Percentiles rank a stretch among this genome's conserved stretches.
These are phyloP conservation scores for Limnephilus lunatus DNA, from an alignment of 2,888 invertebrate genomes.

Conservation along the genomic window DNA sequence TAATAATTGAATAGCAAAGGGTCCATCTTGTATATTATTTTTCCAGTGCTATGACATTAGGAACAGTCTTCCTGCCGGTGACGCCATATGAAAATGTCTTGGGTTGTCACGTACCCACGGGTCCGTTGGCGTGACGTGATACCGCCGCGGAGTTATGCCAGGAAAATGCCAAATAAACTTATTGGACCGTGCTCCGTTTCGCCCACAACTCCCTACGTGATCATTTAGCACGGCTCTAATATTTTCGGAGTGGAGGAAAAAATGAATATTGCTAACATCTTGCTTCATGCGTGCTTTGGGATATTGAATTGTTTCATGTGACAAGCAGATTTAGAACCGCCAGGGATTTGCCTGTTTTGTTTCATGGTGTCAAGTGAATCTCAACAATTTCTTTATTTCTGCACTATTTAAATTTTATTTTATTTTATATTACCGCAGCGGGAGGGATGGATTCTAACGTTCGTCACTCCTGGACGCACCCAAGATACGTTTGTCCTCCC, in stretches of 20 bases:
- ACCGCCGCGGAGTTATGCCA: not conserved
- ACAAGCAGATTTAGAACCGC: not conserved
- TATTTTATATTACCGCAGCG: too few relatives aligned
- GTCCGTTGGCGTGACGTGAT: not conserved
- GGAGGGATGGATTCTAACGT: too few relatives aligned
- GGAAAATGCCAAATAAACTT: not conserved
- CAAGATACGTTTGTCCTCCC: too few relatives aligned
- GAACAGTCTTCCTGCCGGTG: not conserved
- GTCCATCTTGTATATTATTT: not conserved
- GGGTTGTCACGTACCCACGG: constrained; percentile 4
- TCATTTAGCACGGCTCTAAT: not conserved
- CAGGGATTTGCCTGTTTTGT: not conserved
- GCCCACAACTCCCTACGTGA: not conserved
- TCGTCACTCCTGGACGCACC: too few relatives aligned
- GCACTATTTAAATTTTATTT: too few relatives aligned
- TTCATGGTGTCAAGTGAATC: not conserved
- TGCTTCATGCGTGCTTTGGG: not conserved
- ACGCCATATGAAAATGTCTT: not conserved
- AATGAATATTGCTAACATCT: not conserved
- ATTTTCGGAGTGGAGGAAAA: not conserved
- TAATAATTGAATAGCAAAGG: not conserved
- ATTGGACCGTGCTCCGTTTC: constrained; percentile 7
- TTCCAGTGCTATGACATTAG: not conserved
- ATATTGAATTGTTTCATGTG: not conserved
- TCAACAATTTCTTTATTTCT: not conserved